These are phyloP conservation scores for Egretta garzetta DNA, from an alignment of 2,113 vertebrate species.

Conservation along the genomic window DNA sequence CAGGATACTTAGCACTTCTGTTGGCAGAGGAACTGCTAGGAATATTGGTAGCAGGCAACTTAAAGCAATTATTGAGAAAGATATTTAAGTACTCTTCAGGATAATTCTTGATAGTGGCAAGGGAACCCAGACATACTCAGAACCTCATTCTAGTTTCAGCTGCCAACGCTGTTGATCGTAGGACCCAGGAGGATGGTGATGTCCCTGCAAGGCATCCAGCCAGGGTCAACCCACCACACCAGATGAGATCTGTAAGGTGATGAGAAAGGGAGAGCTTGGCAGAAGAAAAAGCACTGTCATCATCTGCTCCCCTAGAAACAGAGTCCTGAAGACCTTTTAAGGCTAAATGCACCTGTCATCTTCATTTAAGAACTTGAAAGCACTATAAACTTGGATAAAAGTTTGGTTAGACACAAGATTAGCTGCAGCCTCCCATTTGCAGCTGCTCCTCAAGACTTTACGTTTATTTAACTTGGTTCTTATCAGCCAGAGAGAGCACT, in stretches of 20 bases:
- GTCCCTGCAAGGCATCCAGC: not conserved
- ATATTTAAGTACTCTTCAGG: conserved; percentile 15
- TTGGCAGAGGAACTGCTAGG: not conserved
- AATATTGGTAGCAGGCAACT: not conserved
- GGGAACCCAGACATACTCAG: not conserved
- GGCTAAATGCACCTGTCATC: not conserved
- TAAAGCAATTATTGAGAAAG: not conserved
- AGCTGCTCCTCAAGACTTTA: not conserved
- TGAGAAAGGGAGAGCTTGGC: not conserved
- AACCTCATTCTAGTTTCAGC: not conserved
- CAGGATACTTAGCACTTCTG: not conserved
- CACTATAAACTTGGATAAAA: not conserved
- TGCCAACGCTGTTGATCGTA: not conserved
- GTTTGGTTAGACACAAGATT: not conserved
- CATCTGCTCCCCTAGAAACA: not conserved
- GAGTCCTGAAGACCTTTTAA: not conserved
- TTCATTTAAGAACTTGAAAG: not conserved
- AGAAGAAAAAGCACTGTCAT: not conserved
- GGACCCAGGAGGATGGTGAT: not conserved
- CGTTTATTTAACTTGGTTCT: not conserved
- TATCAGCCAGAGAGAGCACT: not conserved
- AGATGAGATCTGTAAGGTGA: not conserved
- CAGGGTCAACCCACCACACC: not conserved
- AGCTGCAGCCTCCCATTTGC: not conserved
- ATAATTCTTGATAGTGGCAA: not conserved